phyloP scores from a whole-genome alignment of 2,888 invertebrate species.

The Hedya salicella region DNA sequence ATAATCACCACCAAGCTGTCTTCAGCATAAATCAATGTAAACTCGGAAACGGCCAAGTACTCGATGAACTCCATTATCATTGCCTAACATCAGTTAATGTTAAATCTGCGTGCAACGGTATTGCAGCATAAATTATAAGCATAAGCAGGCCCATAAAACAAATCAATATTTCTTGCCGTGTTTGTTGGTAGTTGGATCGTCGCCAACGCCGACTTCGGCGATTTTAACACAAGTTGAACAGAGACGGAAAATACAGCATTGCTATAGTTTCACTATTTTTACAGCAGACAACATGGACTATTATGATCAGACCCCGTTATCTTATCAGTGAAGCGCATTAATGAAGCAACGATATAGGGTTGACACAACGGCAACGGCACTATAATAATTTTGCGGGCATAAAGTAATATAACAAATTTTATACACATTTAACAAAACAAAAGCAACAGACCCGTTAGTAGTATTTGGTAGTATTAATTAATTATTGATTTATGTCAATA shows the following conservation, averaged over 20 bases:
- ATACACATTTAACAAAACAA: too few relatives aligned
- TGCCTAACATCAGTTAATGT: conserved; percentile 15
- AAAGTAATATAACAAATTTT: too few relatives aligned
- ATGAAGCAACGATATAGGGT: too few relatives aligned
- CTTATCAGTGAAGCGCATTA: too few relatives aligned
- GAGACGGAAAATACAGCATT: conserved; percentile 8
- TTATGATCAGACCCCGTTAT: too few relatives aligned
- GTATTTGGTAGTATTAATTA: too few relatives aligned
- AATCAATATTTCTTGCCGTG: conserved; percentile 47
- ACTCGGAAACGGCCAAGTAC: not conserved
- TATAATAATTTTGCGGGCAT: too few relatives aligned
- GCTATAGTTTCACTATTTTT: conserved; percentile 15
- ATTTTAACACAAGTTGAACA: conserved; percentile 43
- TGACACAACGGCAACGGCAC: too few relatives aligned
- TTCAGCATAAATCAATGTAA: conserved; percentile 24
- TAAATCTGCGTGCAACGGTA: conserved; percentile 14
- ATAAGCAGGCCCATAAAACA: conserved; percentile 42
- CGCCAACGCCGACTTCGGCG: conserved; percentile 53
- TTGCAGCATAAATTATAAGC: conserved; percentile 27
- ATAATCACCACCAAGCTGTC: conserved; percentile 23
- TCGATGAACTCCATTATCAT: not conserved
- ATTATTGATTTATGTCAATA: too few relatives aligned
- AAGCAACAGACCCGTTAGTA: too few relatives aligned
- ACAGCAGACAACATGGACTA: not conserved
- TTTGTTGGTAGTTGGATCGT: conserved; percentile 51